Base-by-base conservation (phyloP, 2,797 vertebrate genomes). In the Enteromius radiatus region DNA sequence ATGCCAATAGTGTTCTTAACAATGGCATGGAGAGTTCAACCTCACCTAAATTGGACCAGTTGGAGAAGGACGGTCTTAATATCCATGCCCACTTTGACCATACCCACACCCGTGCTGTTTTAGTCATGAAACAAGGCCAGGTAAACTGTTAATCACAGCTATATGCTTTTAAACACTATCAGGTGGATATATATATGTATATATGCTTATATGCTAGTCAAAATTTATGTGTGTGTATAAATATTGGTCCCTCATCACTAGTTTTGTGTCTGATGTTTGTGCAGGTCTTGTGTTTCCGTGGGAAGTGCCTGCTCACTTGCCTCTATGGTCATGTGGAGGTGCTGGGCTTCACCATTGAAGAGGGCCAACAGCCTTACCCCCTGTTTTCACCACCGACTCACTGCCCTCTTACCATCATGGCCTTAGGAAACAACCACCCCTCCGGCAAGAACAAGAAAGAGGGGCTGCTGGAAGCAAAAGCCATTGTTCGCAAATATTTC, bases 301-400 rank as follows among this genome's bases (percentile, higher is more conserved):
- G 98, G 1, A 95, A 95, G 52, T 97, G 97, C 71, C 91, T 94
- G n/a, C 75, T 99, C 91, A 96, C 95, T 0, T 99, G 97, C 87
- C 91, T 99, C 15, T 96, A 95, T 0, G 97, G 97, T 2, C 94
- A 95, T 0, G 95, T 98, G n/a, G 95, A 95, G 26, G 95, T 99
- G 31, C 89, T 96, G 84, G 98, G 97, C 1, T 96, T 97, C 88
- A 94, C 92, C 41, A 93, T 98, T 0, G 93, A 92, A 67, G 94
- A 95, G 74, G 96, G 96, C 19, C 97, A 98, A 88, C 95, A 96
- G 86, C 90, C 95, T 0, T 96, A 94, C 49, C 94, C 94, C 0
- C 89, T 98, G 41, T 97, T 95, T 83, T 97, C 98, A 0, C 94
- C 96, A 0, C 91, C 93, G 1, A 96, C 97, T 1, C 96, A 97